Evolutionary conservation across 2,113 vertebrate genomes (phyloP), one percentile per base, ranked within the genome.

Genomic region (Chlorocebus sabaeus): DNA sequence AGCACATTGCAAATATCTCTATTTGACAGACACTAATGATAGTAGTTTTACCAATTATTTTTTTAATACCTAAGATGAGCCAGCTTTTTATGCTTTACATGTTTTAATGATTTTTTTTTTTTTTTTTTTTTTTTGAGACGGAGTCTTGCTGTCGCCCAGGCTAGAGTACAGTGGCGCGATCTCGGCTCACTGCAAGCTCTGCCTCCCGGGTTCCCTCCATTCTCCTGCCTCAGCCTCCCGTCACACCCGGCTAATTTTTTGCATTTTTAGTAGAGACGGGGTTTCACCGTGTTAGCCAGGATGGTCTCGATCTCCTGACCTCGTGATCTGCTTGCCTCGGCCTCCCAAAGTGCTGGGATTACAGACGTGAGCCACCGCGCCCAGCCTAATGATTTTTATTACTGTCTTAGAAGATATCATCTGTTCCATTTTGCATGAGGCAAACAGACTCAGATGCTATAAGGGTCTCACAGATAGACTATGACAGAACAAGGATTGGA

Each of bases 11-110:
- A 80, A 97, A 90, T 72, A 82, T n/a, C n/a, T 78, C 75, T 52
- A 83, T 93, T 96, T 86, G 91, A 83, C 1, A 89, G 38, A 72
- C 48, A 59, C 38, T 82, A n/a, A 61, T 61, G 40, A 64, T 68
- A 38, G 35, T 72, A 55, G 76, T 57, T 48, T 92, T 93, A 61
- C 38, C 79, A 80, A 91, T 67, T 93, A 91, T 67, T 93, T 96
- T 88, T 57, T 93, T 52, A 84, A 22, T 90, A 75, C 13, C 50
- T 80, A 82, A 59, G n/a, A 79, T 64, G 20, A 83, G 17, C 67
- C 67, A 86, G 32, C 45, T 93, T 95, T 95, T 52, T 40, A 76
- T 80, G 81, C 64, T 85, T 91, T 89, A 72, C 27, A 38, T 50
- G 43, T 93, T 91, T 93, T 76, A 85, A 48, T 73, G 75, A 73